Conservation (phyloP, 1,140 invertebrate genomes). For the Eumaeus atala region DNA sequence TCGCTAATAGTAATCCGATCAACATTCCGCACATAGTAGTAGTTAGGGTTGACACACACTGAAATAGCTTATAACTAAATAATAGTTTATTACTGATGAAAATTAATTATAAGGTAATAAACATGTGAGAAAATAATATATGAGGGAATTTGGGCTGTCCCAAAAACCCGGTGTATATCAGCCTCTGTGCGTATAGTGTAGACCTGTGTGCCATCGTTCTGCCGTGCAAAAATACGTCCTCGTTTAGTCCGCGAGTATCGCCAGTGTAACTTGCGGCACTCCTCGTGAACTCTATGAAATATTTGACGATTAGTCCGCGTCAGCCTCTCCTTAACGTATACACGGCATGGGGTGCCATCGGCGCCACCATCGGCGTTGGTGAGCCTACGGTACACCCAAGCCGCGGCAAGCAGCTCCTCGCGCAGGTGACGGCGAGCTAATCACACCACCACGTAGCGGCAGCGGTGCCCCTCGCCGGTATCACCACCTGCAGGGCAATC, state of each 20-base stretch:
- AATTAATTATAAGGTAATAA: too few relatives aligned
- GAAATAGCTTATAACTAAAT: too few relatives aligned
- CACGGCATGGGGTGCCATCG: constrained; percentile 10
- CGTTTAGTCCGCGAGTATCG: constrained; percentile 11
- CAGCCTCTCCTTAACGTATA: constrained; percentile 30
- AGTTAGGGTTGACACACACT: too few relatives aligned
- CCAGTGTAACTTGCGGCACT: constrained; percentile 17
- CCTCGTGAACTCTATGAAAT: constrained; percentile 21
- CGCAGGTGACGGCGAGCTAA: constrained; percentile 11
- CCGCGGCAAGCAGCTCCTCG: constrained; percentile 8
- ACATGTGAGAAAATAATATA: too few relatives aligned
- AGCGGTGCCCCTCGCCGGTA: not conserved
- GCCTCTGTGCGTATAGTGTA: too few relatives aligned
- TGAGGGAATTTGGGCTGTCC: too few relatives aligned
- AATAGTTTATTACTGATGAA: too few relatives aligned
- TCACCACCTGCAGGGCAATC: not conserved
- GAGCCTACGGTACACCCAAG: constrained; percentile 20
- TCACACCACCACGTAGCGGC: not conserved
- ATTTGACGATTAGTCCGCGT: constrained; percentile 20
- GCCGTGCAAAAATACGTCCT: too few relatives aligned
- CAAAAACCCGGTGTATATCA: too few relatives aligned
- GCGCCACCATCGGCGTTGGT: constrained; percentile 14
- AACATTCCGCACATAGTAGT: too few relatives aligned
- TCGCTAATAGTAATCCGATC: too few relatives aligned
- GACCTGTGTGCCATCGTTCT: too few relatives aligned